A percentile compares a stretch with the other conserved stretches of the same genome.
These are phyloP conservation scores for Stegastes partitus DNA, from an alignment of 2,113 vertebrate genomes.

Conservation along the genomic window DNA sequence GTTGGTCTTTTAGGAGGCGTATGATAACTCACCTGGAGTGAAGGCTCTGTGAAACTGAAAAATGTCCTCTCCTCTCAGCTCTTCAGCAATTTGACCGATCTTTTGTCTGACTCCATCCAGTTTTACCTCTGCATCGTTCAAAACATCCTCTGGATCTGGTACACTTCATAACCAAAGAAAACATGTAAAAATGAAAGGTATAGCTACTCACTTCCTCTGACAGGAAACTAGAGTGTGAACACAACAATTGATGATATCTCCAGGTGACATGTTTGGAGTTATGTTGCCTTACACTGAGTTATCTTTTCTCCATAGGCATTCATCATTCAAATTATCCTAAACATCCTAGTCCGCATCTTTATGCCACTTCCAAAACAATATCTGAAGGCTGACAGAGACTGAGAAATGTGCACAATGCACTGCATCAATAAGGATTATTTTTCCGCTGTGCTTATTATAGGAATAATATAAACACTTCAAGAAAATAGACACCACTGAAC, in stretches of 20 bases:
- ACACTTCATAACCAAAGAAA: conserved; percentile 82
- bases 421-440: no score
- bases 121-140: conserved; percentile 92
- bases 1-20: neutral
- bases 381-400: neutral
- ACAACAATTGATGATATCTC: neutral
- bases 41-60: conserved; percentile 95
- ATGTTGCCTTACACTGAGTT: neutral
- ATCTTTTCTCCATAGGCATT: neutral
- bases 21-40: conserved; percentile 87
- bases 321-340: neutral
- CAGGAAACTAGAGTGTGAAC: neutral
- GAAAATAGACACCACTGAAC: no score
- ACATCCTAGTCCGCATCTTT: no score
- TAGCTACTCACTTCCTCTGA: no score
- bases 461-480: no score
- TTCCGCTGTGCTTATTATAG: no score
- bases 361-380: neutral
- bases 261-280: neutral
- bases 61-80: conserved; percentile 93
- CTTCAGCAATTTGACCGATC: conserved; percentile 92
- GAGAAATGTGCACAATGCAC: neutral
- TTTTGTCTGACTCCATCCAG: conserved; percentile 91
- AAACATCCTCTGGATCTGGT: conserved; percentile 88
- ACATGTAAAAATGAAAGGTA: neutral